Evolutionary conservation across 2,888 invertebrate genomes (phyloP), one percentile per base, ranked within the genome.

Genomic region (Dorcus hopei): DNA sequence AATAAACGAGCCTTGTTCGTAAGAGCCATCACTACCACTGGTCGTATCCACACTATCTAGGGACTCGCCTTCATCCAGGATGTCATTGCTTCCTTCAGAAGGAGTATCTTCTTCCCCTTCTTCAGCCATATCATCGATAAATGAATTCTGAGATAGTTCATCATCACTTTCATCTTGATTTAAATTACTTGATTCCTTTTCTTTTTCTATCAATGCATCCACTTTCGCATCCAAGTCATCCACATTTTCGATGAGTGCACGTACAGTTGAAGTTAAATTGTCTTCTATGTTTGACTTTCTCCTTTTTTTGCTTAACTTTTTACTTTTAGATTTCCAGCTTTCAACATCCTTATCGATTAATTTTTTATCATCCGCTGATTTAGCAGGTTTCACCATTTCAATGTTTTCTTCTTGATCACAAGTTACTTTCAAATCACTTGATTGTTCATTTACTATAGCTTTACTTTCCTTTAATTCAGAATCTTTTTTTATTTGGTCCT

Each of bases 101-200:
- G 76, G 74, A 3, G 75, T 75, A 52, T 76, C 76, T 65, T 77
- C 77, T 64, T 77, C 74, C 11, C 73, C 76, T 70, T 78, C 78
- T 56, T 72, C 72, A 9, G 77, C 77, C 68, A 71, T 70, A 53
- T 70, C 71, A 59, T 70, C 71, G 7, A 76, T 49, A 54, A 68
- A 69, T 45, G 62, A 56, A 41, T 59, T 59, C 6, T 40, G 49
- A 7, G 59, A 52, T 49, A 62, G 55, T 39, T 62, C 61, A 42
- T 64, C 63, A 42, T 49, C 49, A 42, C 45, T 45, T 33, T 50
- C 49, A 38, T 61, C 59, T 16, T 62, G 54, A 9, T 61, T 64
- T 19, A 62, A 59, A 51, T 54, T 55, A 52, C 42, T 54, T 11
- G 50, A 52, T 38, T 11, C 3, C 5, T 48, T 16, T 45, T 38